Percentiles rank a stretch among this genome's conserved stretches.
Conservation (phyloP, 2,888 invertebrate species). For the Blastobasis lacticolella region DNA sequence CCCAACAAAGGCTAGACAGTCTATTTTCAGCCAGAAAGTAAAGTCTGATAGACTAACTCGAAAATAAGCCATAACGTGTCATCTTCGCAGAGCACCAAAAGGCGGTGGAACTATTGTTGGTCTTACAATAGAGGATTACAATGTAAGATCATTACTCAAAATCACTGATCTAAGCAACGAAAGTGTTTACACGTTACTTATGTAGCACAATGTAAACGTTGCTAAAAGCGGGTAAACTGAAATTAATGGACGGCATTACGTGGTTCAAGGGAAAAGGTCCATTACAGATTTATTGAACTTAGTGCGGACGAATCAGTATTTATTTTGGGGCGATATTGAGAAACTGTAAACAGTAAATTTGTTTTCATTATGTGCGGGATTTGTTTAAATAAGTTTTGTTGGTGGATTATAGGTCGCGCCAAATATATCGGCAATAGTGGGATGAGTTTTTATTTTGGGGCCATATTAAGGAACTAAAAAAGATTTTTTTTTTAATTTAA, state of each 20-base stretch:
- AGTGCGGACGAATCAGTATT: neutral
- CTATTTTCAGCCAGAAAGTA: no score
- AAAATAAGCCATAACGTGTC: neutral
- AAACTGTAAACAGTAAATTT: no score
- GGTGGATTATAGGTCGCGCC: no score
- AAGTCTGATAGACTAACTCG: neutral
- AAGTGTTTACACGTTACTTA: constrained; percentile 5
- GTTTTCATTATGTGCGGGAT: no score
- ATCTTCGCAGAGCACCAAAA: neutral
- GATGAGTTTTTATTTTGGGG: no score
- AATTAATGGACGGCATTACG: constrained; percentile 9
- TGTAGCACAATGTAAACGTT: constrained; percentile 6
- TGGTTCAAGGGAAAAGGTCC: constrained; percentile 4
- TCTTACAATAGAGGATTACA: neutral
- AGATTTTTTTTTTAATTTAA: no score
- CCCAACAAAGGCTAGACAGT: no score
- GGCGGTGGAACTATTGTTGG: neutral
- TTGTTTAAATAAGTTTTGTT: no score
- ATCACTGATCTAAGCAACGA: constrained; percentile 2
- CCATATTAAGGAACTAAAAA: no score
- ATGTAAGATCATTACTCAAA: constrained; percentile 4
- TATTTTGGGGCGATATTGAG: neutral
- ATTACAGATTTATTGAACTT: neutral
- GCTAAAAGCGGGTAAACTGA: constrained; percentile 8
- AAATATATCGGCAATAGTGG: no score